Base-by-base conservation (phyloP, 2,888 invertebrate species). In the Spisula subtruncata region DNA sequence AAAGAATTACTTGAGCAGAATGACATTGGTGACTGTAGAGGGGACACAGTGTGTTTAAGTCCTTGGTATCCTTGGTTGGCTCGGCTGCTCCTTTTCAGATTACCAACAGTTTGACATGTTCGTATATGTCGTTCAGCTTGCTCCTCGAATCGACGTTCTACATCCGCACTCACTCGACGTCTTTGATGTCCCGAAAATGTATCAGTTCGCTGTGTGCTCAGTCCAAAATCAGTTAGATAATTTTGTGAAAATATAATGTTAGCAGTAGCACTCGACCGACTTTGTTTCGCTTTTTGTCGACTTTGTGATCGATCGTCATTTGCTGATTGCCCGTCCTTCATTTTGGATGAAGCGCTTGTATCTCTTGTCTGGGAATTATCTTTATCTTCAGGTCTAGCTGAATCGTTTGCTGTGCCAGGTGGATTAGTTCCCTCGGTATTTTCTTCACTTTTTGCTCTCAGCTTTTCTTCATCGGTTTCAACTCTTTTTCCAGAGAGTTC, bases 171-270 rank as follows among this genome's bases (percentile, higher is more conserved):
- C 1, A 86, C 86, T 20, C 91, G 85, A 4, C 91, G 85, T 41
- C 88, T 66, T 18, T 89, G 88, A 75, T 93, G 91, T 54, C 94
- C 93, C n/a, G 93, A 90, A 84, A 94, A 94, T 4, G 93, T 91
- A 54, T 94, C 94, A 4, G 93, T 91, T 83, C 90, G 88, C 6
- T 90, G 86, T 29, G 89, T 80, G 32, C 87, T 86, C 6, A 94
- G 86, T 56, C 94, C 94, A 66, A 92, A 94, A 48, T 94, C 93
- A 10, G 90, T 89, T n/a, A 92, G 90, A 86, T 93, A 92, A n/a
- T 92, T 88, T n/a, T 60, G 82, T 1, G 92, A 92, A 8, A 91
- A 75, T 35, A 81, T 46, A 51, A 82, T 90, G 60, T 46, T 87
- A 29, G 85, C 87, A 85, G 32, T 87, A 29, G 85, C 87, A 85